A percentile compares a stretch with the other conserved stretches of the same genome.
phyloP scores from a whole-genome alignment of 2,888 invertebrate genomes.

The Orthonychiurus folsomi region DNA sequence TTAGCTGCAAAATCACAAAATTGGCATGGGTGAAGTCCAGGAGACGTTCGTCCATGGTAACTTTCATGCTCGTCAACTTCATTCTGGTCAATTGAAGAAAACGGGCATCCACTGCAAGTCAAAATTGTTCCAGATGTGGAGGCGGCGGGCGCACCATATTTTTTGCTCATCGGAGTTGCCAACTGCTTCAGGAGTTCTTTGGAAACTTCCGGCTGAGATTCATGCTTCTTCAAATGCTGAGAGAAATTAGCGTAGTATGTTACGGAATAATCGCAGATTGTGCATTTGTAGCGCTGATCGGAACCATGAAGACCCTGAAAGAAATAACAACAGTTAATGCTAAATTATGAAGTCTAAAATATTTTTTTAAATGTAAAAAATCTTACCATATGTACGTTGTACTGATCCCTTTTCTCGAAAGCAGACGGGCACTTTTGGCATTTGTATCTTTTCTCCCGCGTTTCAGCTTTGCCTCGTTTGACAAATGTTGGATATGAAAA shows the following conservation, averaged over 20 bases:
- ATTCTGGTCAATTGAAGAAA: background rate
- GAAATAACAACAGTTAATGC: too few relatives aligned
- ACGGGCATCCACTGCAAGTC: background rate
- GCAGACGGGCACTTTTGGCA: slow-evolving; percentile 80
- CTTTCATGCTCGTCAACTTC: background rate
- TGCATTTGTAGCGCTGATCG: slow-evolving; percentile 71
- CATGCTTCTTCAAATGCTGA: slow-evolving; percentile 70
- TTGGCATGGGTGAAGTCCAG: background rate
- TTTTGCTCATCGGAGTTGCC: slow-evolving; percentile 25
- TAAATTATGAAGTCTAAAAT: too few relatives aligned
- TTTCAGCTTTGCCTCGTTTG: slow-evolving; percentile 64
- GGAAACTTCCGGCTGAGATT: slow-evolving; percentile 35
- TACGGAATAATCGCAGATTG: slow-evolving; percentile 77
- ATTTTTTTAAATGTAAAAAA: too few relatives aligned
- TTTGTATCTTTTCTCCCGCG: slow-evolving; percentile 59
- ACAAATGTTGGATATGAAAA: slow-evolving; percentile 65
- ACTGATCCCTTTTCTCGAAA: slow-evolving; percentile 75
- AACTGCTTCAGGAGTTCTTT: slow-evolving; percentile 23
- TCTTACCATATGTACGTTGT: slow-evolving; percentile 70
- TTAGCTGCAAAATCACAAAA: background rate
- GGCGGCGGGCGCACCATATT: too few relatives aligned
- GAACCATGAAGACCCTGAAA: slow-evolving; percentile 76
- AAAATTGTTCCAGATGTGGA: too few relatives aligned
- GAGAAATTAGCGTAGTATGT: slow-evolving; percentile 75
- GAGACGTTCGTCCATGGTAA: background rate